Evolutionary conservation across 1,140 invertebrate genomes (phyloP), one percentile per base, ranked within the genome.

Genomic region (Uloborus diversus): DNA sequence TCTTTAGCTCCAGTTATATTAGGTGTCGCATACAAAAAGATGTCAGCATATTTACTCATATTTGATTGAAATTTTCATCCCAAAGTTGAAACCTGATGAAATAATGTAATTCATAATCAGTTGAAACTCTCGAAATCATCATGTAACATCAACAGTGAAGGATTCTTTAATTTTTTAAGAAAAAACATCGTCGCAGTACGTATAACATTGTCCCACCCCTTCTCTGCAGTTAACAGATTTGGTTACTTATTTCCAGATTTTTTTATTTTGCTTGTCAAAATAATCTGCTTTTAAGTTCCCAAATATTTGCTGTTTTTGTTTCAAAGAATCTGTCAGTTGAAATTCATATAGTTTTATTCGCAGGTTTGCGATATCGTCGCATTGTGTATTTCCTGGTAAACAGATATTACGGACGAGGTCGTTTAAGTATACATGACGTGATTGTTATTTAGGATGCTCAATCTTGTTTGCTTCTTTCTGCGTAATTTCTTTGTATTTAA

Each of bases 371-470:
- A 28, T 33, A 64, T 75, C 59, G 47, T 30, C 37, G 59, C 71
- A 75, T 51, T 53, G 27, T 35, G 25, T 59, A 75, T 75, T 75
- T 75, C 71, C 71, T 75, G 71, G 59, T 75, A 75, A 75, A 75
- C 57, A 64, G 42, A 75, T 75, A 14, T 56, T 20, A 35, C 42
- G 59, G 69, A 64, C 71, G 71, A 75, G 71, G 71, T 75, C 71
- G 71, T 75, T 75, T 75, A 75, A 51, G 69, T 49, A n/a, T n/a
- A 71, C 56, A 71, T 75, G 71, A 75, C 71, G 59, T 75, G 57
- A 75, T 75, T 75, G 71, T 75, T 75, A 64, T 75, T 75, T 75
- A 71, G 53, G 53, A 71, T 57, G 49, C 23, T 11, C 33, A 37
- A 11, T 30, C 5, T 71, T 71, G 69, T 71, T 71, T 71, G 59